Evolutionary conservation across 37 sponge, comb jelly and placozoan species (phyloP).

Genomic region (Agelas oroides): DNA sequence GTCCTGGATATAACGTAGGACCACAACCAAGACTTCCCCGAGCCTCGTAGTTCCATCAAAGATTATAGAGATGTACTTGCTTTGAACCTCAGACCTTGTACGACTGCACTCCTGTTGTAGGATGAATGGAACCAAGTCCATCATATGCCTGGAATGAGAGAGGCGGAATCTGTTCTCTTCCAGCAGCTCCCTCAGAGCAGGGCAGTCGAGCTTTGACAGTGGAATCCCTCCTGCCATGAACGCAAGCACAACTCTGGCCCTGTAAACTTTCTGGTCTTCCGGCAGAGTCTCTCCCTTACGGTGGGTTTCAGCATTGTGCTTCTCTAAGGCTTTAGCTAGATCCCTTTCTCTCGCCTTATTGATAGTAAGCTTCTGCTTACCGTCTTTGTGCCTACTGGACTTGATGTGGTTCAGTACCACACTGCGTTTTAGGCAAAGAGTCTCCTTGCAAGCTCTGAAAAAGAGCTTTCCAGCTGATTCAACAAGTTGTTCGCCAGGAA

Average conservation of each 20-base stretch:
- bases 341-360: slow-evolving; percentile 3
- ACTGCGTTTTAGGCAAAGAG: slow-evolving; percentile 11
- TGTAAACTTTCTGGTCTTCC: slow-evolving; percentile 18
- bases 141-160: too few species aligned
- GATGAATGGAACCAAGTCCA: too few species aligned
- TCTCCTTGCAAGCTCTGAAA: slow-evolving; percentile 12
- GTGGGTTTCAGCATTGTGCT: neutral
- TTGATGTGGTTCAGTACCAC: slow-evolving; percentile 12
- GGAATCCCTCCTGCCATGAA: slow-evolving; percentile 20
- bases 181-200: slow-evolving; percentile 5
- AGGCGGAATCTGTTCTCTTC: neutral
- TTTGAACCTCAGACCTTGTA: too few species aligned
- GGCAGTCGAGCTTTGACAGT: slow-evolving; percentile 10
- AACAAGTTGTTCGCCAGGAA: slow-evolving; percentile 6
- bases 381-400: neutral
- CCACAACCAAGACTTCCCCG: slow-evolving; percentile 29
- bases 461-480: slow-evolving; percentile 9
- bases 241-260: slow-evolving; percentile 22
- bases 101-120: too few species aligned
- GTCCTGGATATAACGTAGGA: slow-evolving; percentile 29
- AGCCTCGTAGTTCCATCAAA: slow-evolving; percentile 39
- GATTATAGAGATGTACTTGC: too few species aligned
- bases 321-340: slow-evolving; percentile 4
- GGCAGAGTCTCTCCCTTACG: slow-evolving; percentile 27
- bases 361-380: neutral